Conservation (phyloP, 2,113 vertebrate genomes). For the Gorsachius goisagi region DNA sequence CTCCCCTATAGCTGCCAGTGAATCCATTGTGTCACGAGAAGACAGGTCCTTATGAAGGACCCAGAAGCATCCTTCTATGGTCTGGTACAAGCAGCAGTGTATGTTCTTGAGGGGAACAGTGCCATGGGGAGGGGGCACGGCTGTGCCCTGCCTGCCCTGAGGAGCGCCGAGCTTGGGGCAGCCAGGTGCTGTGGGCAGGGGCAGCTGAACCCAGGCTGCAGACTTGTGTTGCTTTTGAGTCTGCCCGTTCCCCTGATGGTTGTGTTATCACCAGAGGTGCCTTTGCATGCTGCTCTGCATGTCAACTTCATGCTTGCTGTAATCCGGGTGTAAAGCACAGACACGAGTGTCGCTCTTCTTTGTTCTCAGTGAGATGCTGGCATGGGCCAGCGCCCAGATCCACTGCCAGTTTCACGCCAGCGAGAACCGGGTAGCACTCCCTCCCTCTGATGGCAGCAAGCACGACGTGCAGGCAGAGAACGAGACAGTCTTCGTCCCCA, state of each 20-base stretch:
- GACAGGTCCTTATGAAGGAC: not conserved
- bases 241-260: not conserved
- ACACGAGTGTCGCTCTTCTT: not conserved
- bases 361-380: conserved; percentile 89
- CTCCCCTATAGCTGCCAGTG: rapidly evolving
- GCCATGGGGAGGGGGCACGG: not conserved
- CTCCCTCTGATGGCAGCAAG: conserved; percentile 85
- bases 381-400: conserved; percentile 97
- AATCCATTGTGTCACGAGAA: not conserved
- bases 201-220: not conserved
- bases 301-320: not conserved
- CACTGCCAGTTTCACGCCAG: conserved; percentile 97
- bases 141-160: rapidly evolving
- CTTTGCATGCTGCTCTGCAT: not conserved
- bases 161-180: not conserved
- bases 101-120: not conserved
- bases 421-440: conserved; percentile 87
- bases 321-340: not conserved
- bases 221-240: not conserved
- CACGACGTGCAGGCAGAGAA: conserved; percentile 95
- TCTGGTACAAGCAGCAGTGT: not conserved
- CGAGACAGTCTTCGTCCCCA: conserved; percentile 94
- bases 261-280: rapidly evolving
- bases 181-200: not conserved
- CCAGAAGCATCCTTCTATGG: not conserved